These are phyloP conservation scores for Erythrocebus patas DNA, from an alignment of 2,113 vertebrate species.

Conservation along the genomic window DNA sequence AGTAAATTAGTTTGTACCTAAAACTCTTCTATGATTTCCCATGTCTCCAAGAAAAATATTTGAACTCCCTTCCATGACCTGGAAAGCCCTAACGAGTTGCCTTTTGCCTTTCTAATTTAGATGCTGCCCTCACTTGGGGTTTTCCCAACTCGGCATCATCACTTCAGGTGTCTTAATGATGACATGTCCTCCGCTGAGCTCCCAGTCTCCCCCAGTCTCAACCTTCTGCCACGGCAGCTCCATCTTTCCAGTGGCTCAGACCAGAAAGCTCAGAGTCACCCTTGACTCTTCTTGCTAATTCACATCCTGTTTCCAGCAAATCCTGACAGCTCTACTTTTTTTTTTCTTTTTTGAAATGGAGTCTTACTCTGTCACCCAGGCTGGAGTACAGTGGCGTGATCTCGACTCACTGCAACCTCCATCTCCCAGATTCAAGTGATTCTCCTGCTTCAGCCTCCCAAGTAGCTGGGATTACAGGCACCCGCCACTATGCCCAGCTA, in stretches of 20 bases:
- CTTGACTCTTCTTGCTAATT: background rate
- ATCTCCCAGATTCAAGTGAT: too few relatives aligned
- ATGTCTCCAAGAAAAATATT: background rate
- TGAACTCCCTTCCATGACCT: background rate
- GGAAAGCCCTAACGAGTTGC: background rate
- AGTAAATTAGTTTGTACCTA: background rate
- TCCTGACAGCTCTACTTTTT: background rate
- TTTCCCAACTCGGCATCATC: background rate
- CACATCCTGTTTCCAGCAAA: background rate
- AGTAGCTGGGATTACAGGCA: too few relatives aligned
- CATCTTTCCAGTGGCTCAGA: background rate
- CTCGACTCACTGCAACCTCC: too few relatives aligned
- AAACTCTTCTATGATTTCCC: background rate
- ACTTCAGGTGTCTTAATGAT: background rate
- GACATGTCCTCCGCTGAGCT: background rate
- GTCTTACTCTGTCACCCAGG: too few relatives aligned
- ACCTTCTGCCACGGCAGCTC: background rate
- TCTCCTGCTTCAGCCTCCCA: too few relatives aligned
- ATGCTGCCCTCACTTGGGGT: background rate
- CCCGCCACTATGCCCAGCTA: too few relatives aligned
- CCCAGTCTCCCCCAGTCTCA: background rate
- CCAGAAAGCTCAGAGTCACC: background rate
- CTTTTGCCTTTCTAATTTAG: background rate
- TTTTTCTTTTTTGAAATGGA: too few relatives aligned
- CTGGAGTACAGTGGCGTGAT: too few relatives aligned